Evolutionary conservation across 2,888 invertebrate species (phyloP), one percentile per base, ranked within the genome.

Genomic region (Clanis bilineata): DNA sequence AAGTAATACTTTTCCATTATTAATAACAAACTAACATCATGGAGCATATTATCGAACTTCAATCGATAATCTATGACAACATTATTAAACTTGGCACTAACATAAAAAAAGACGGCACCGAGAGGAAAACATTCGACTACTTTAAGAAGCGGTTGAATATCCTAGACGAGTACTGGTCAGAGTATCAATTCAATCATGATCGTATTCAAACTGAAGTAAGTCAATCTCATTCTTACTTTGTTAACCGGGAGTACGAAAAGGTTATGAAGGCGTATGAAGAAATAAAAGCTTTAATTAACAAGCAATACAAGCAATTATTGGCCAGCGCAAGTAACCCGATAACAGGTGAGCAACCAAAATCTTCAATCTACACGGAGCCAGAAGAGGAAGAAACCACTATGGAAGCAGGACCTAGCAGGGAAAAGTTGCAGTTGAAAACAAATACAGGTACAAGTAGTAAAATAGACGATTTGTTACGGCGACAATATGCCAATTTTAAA

Each of bases 121-220:
- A 66, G 1, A 44, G 64, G 22, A 64, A 64, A 45, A 44, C 66
- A 9, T 38, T 38, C 2, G 64, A 63, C 43, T 64, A 67, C 56
- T 64, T 59, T 54, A 63, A 64, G 32, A 45, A 60, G 3, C 58
- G 64, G n/a, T 32, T 61, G 21, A 59, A 61, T 9, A 38, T 39
- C 6, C 55, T 66, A n/a, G 63, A 66, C n/a, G 15, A 39, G 3
- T 63, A 64, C 39, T 66, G 64, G 64, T 36, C 38, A 7, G 63
- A 63, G 7, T 66, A 57, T 45, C 64, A 63, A 23, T 51, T 57
- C 9, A 64, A 66, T 38, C 63, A 66, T 32, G 58, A 58, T 21
- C 57, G 57, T 22, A 57, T 57, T 23, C n/a, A 18, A 2, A 43
- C 4, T 15, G 41, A 41, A 15, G 25, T 41, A 54, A 54, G 54